phyloP scores from a whole-genome alignment of 2,113 vertebrate species.

The Notechis scutatus region DNA sequence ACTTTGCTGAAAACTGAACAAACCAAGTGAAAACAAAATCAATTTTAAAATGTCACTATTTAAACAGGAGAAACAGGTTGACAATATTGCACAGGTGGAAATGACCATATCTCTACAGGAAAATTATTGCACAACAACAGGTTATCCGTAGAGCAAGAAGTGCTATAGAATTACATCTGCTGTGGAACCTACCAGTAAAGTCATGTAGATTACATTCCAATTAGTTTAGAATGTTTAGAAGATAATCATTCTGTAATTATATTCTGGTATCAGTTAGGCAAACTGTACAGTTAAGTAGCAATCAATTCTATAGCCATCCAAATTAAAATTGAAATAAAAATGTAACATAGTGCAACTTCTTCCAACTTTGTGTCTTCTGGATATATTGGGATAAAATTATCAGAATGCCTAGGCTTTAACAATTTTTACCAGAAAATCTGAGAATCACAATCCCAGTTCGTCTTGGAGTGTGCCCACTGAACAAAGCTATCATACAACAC shows the following conservation, averaged over 20 bases:
- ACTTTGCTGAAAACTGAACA: slow-evolving; percentile 7
- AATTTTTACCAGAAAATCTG: not conserved
- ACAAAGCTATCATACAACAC: not conserved
- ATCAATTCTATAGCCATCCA: slow-evolving; percentile 42
- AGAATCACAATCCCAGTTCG: not conserved
- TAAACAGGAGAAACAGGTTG: slow-evolving; percentile 34
- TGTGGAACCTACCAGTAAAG: slow-evolving; percentile 47
- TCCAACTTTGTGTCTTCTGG: not conserved
- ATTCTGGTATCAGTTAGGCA: slow-evolving; percentile 44
- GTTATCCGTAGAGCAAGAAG: slow-evolving; percentile 47
- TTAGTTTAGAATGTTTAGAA: slow-evolving; percentile 56
- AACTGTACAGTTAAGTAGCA: slow-evolving; percentile 58
- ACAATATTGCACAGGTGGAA: slow-evolving; percentile 41
- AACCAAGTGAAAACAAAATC: slow-evolving; percentile 23
- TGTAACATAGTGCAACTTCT: not conserved
- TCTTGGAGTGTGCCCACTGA: not conserved
- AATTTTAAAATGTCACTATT: slow-evolving; percentile 42
- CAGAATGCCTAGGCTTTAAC: not conserved
- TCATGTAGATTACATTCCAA: slow-evolving; percentile 61
- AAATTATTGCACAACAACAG: slow-evolving; percentile 46
- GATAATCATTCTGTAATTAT: slow-evolving; percentile 62
- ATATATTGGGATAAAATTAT: not conserved
- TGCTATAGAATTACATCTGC: slow-evolving; percentile 61
- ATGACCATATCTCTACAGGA: slow-evolving; percentile 28
- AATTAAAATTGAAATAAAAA: slow-evolving; percentile 43